Evolutionary conservation across 2,888 invertebrate species (phyloP), one percentile per base, ranked within the genome.

Genomic region (Thecocarcelia acutangulata): DNA sequence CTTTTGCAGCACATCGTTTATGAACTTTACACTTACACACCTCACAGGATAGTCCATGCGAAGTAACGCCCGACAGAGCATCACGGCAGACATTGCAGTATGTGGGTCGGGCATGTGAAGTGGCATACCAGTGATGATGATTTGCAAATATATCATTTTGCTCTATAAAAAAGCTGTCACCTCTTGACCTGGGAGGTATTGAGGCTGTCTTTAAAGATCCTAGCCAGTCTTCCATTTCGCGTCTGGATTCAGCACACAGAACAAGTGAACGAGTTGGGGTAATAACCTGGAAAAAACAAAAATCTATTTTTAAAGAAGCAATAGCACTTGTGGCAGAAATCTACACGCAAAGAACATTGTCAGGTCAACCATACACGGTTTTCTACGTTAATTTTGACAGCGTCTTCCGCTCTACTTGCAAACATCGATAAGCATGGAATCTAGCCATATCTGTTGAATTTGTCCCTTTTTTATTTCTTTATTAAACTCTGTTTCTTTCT

Each of bases 21-120:
- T 99, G 98, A 80, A 97, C 97, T 90, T 98, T 98, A 91, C 96
- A 97, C 92, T 98, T 98, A 93, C 98, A 98, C 44, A 98, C 96
- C 91, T 98, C 98, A 91, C 98, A 98, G 85, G 97, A 97, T 42
- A 98, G 94, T 46, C 98, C 98, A 90, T 98, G 97, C 84, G 97
- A 97, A 1, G 98, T 97, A 50, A 98, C 97, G 61, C 98, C 98
- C 90, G 93, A 95, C 54, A 98, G 93, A 17, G 97, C 96, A 89
- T 98, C 98, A 78, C 97, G 93, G 90, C 98, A 99, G 50, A 98
- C 97, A 91, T 98, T 98, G 92, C 98, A 98, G 91, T 97, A 98
- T 0, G 97, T 97, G 52, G 98, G 98, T 66, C 98, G 93, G 0
- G 98, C 97, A 91, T 98, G 97, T 1, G 96, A 97, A 17, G 97